Base-by-base conservation (phyloP, 2,797 vertebrate species). In the Poliocrania exsul region DNA sequence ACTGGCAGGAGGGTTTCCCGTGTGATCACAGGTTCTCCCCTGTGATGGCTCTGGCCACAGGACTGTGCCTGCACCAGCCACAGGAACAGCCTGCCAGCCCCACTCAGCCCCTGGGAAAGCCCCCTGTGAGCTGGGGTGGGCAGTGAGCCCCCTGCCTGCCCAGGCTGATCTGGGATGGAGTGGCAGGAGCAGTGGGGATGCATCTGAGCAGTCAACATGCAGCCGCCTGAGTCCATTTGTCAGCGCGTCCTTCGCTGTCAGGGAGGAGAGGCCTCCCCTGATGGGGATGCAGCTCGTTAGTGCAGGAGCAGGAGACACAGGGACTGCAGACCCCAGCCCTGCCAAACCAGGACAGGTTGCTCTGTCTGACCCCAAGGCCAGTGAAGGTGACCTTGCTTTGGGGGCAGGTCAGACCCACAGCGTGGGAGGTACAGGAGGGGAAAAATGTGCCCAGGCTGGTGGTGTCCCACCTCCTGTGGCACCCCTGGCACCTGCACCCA, bases 161-260 rank as follows among this genome's bases (percentile, higher is more conserved):
- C 0, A 0, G 42, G 49, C 50, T 42, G 49, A 64, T 57, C n/a
- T 2, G 26, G 86, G 66, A 79, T 4, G 4, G 64, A 69, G 77
- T 4, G 2, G 38, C 11, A 4, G 83, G 54, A 93, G 53, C 18
- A 0, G 69, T 56, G 65, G 62, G 81, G 87, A 84, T 44, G 47
- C 42, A 46, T 67, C 89, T 0, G 49, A 95, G 79, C 75, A 16
- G 6, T 96, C 64, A 25, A 28, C 10, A 9, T 6, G 80, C 13
- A 6, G 84, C 88, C 0, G 6, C 71, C 0, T 0, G 90, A 86
- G 57, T 62, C 91, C 88, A 93, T 96, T 96, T 96, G 73, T 97
- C 97, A 97, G 75, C 8, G 0, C 0, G 84, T 96, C 97, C 96
- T 96, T 95, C 0, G 18, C 95, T 97, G 97, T 92, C 96, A 93